Conservation (phyloP, 1,140 invertebrate species). For the Lasioglossum albipes region DNA sequence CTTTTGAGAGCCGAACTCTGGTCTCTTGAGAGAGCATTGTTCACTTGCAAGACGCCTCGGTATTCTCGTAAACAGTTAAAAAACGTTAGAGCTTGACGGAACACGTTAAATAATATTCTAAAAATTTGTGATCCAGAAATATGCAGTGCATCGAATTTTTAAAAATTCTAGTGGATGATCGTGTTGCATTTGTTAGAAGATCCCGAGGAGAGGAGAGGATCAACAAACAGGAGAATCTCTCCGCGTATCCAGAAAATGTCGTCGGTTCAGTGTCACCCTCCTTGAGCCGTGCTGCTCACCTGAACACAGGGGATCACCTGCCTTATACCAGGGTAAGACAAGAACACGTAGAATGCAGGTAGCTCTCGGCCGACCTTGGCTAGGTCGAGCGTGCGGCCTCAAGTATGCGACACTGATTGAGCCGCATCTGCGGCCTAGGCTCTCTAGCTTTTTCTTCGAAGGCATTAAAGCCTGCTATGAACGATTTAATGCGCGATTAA, state of each 20-base stretch:
- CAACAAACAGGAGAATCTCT: conserved; percentile 57
- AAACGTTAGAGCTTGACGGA: neutral
- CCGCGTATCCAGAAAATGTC: conserved; percentile 73
- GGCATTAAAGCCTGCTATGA: conserved; percentile 41
- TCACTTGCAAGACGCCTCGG: neutral
- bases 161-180: neutral
- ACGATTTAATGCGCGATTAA: conserved; percentile 21
- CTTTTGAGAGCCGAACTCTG: neutral
- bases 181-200: conserved; percentile 44
- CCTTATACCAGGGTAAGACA: conserved; percentile 67
- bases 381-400: conserved; percentile 76
- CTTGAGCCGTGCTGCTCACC: conserved; percentile 45
- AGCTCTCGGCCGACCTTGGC: conserved; percentile 74
- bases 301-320: conserved; percentile 70
- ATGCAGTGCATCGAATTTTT: too few species aligned
- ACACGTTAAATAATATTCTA: too few species aligned
- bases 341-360: conserved; percentile 79
- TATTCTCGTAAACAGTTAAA: neutral
- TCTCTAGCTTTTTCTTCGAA: conserved; percentile 54
- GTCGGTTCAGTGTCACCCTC: conserved; percentile 70
- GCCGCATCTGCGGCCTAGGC: conserved; percentile 66
- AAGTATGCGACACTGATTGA: conserved; percentile 74
- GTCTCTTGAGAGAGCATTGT: neutral
- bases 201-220: conserved; percentile 48
- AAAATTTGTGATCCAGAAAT: too few species aligned